These are phyloP conservation scores for Crotalus tigris DNA, from an alignment of 2,113 vertebrate genomes.

Conservation along the genomic window DNA sequence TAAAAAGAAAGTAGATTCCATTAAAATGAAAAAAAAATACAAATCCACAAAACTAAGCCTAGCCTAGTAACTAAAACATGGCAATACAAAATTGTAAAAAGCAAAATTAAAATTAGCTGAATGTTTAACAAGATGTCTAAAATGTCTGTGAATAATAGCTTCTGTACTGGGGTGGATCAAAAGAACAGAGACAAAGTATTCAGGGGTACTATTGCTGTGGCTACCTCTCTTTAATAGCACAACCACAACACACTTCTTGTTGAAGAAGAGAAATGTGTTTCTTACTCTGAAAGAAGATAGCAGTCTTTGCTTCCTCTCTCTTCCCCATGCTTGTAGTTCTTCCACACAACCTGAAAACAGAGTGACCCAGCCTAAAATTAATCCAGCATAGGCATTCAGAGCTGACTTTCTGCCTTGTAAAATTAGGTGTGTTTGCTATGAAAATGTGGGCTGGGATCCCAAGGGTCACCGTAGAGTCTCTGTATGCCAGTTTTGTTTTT, in stretches of 20 bases:
- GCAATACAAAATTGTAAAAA: not conserved
- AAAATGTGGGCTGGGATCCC: not conserved
- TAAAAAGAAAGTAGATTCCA: not conserved
- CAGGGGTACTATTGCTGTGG: not conserved
- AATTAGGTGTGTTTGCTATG: not conserved
- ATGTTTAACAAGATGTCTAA: not conserved
- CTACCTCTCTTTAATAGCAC: not conserved
- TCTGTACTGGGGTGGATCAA: not conserved
- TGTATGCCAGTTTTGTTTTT: not conserved
- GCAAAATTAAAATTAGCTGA: not conserved
- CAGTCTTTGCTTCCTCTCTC: not conserved
- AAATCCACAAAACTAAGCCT: not conserved
- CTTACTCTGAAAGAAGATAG: not conserved
- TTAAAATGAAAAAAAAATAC: not conserved
- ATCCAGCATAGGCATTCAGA: not conserved
- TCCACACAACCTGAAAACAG: not conserved
- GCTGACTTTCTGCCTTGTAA: not conserved
- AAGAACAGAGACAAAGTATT: not conserved
- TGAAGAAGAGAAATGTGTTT: not conserved
- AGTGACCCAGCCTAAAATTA: not conserved
- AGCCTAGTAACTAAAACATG: not conserved
- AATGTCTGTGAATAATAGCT: not conserved
- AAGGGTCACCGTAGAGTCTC: not conserved
- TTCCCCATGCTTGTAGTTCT: not conserved
- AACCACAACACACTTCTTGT: not conserved